phyloP scores from a whole-genome alignment of 2,888 invertebrate genomes.

The Petrophora chlorosata region DNA sequence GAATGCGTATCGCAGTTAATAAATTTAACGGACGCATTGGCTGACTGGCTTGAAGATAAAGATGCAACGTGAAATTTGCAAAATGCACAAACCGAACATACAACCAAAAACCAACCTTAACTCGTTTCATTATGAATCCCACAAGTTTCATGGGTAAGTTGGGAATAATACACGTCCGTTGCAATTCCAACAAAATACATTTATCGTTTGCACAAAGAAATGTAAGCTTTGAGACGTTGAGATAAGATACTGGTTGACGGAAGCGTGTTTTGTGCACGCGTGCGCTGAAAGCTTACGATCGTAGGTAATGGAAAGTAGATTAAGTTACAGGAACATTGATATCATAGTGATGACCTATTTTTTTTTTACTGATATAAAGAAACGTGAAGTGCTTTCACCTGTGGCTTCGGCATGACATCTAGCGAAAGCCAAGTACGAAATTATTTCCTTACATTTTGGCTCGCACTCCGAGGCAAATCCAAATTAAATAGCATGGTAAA shows the following conservation, averaged over 20 bases:
- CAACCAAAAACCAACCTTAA: conserved; percentile 39
- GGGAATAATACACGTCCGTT: conserved; percentile 44
- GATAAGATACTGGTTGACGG: conserved; percentile 55
- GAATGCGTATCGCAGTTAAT: conserved; percentile 83
- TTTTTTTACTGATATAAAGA: conserved; percentile 20
- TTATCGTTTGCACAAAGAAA: conserved; percentile 50
- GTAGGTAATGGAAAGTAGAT: conserved; percentile 41
- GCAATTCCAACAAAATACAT: conserved; percentile 49
- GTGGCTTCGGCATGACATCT: conserved; percentile 8
- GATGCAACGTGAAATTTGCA: conserved; percentile 63
- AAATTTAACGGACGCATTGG: conserved; percentile 77
- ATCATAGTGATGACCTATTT: conserved; percentile 35
- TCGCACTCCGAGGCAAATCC: not conserved
- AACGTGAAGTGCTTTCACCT: conserved; percentile 32
- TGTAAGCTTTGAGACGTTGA: conserved; percentile 53
- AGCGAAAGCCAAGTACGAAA: not conserved
- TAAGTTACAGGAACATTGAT: conserved; percentile 33
- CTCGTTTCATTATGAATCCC: conserved; percentile 19
- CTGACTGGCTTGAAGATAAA: conserved; percentile 76
- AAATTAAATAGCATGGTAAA: too few relatives aligned
- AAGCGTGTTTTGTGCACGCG: conserved; percentile 37
- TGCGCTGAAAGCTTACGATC: conserved; percentile 47
- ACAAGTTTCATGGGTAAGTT: conserved; percentile 25
- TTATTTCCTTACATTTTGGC: conserved; percentile 3
- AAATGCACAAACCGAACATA: conserved; percentile 27